Percentiles rank a stretch among this genome's conserved stretches.
Conservation (phyloP, 2,888 invertebrate species). For the Clusia tigrina region DNA sequence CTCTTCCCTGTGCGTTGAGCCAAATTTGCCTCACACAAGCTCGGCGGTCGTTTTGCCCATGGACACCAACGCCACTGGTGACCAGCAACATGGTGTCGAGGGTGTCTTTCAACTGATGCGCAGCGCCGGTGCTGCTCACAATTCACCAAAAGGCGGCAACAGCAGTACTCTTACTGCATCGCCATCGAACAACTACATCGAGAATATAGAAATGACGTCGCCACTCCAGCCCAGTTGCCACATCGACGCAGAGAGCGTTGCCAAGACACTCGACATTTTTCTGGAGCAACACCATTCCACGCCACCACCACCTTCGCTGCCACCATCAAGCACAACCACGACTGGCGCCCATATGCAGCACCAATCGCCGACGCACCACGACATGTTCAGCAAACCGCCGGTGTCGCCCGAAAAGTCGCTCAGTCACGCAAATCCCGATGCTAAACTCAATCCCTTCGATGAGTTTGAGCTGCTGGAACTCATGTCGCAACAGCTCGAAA, state of each 20-base stretch:
- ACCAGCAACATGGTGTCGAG: conserved; percentile 32
- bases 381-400: conserved; percentile 41
- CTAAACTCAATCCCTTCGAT: conserved; percentile 61
- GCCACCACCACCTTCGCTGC: conserved; percentile 40
- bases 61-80: conserved; percentile 39
- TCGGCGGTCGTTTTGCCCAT: conserved; percentile 42
- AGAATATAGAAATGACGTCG: conserved; percentile 61
- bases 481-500: conserved; percentile 66
- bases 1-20: conserved; percentile 37
- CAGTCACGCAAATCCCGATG: conserved; percentile 36
- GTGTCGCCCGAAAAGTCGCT: conserved; percentile 17
- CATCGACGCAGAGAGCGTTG: conserved; percentile 58
- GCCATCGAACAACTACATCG: conserved; percentile 44
- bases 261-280: conserved; percentile 62
- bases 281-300: conserved; percentile 57
- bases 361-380: conserved; percentile 43
- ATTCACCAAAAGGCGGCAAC: conserved; percentile 30
- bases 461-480: conserved; percentile 62
- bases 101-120: conserved; percentile 38
- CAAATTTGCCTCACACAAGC: conserved; percentile 35
- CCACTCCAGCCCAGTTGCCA: conserved; percentile 55
- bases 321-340: neutral
- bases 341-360: conserved; percentile 33
- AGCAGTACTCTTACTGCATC: neutral
- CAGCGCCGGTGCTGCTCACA: conserved; percentile 3